Evolutionary conservation across 35 echinoderm and acorn worm genomes (phyloP), one percentile per base, ranked within the genome.

Genomic region (Heliocidaris erythrogramma): DNA sequence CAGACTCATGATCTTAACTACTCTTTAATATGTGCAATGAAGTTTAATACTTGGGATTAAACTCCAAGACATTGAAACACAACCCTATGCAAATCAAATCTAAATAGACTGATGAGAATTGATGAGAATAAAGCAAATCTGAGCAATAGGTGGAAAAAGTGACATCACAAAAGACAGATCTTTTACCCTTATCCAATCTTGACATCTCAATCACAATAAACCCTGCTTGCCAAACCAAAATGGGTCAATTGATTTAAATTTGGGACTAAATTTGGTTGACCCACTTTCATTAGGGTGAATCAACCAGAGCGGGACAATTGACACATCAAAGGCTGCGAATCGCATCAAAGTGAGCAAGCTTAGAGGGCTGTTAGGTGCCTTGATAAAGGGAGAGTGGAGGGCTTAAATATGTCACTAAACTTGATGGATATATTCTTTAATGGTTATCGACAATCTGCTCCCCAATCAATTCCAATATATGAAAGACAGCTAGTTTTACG

Each of bases 201-300:
- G 65, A 78, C 65, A 78, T 78, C 65, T 78, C 65, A n/a, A 78
- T 78, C 65, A 78, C 65, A 78, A 78, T 78, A 5, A 78, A 27
- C 65, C 21, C 21, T 29, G 65, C 65, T n/a, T 78, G 65, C 65
- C 65, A 78, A 78, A 27, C 65, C 65, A n/a, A 78, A 78, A 78
- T 78, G 27, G 65, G 65, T 78, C 65, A 78, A 78, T 78, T 78
- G 65, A 27, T 78, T 78, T 78, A 78, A 78, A 78, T 78, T 78
- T 78, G 65, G 65, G 65, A 78, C 65, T 78, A 78, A n/a, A 78
- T 78, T 78, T 27, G 18, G 21, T 29, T 78, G 65, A 78, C 65
- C 65, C 65, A 78, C 18, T 78, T 78, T 78, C 65, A 78, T 78
- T 78, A 78, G 65, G 65, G 65, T n/a, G 17, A 6, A 78, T 78